Conservation (phyloP, 53 echinoderm and acorn worm genomes). For the Antedon mediterranea region DNA sequence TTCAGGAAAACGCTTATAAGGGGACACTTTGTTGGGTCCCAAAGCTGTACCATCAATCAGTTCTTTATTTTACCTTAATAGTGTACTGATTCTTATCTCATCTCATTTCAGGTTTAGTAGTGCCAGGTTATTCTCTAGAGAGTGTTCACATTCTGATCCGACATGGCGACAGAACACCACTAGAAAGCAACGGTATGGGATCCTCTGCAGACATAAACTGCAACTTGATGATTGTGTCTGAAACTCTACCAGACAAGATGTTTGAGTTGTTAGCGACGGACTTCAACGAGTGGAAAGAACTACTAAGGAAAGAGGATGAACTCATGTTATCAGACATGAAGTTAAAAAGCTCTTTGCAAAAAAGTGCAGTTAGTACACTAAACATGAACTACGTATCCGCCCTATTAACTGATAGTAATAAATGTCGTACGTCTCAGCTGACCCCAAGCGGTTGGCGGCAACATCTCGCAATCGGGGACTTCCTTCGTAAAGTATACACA, state of each 20-base stretch:
- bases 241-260: constrained; percentile 23
- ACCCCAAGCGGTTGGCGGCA: constrained; percentile 88
- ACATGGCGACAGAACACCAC: constrained; percentile 86
- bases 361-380: neutral
- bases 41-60: too few relatives aligned
- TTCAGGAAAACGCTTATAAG: too few relatives aligned
- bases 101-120: constrained; percentile 1
- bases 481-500: constrained; percentile 34
- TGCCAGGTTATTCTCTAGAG: constrained; percentile 26
- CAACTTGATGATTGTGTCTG: constrained; percentile 32
- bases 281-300: constrained; percentile 13
- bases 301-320: constrained; percentile 6
- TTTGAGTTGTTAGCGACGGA: constrained; percentile 25
- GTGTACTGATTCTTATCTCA: neutral
- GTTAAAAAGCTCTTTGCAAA: constrained; percentile 13
- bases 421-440: constrained; percentile 47
- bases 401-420: neutral
- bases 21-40: too few relatives aligned
- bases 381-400: neutral
- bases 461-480: constrained; percentile 52
- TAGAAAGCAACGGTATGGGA: constrained; percentile 24
- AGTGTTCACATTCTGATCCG: constrained; percentile 50
- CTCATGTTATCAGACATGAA: constrained; percentile 12
- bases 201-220: constrained; percentile 53
- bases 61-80: too few relatives aligned